Evolutionary conservation across 2,797 vertebrate genomes (phyloP), one percentile per base, ranked within the genome.

Genomic region (Anomalospiza imberbis): DNA sequence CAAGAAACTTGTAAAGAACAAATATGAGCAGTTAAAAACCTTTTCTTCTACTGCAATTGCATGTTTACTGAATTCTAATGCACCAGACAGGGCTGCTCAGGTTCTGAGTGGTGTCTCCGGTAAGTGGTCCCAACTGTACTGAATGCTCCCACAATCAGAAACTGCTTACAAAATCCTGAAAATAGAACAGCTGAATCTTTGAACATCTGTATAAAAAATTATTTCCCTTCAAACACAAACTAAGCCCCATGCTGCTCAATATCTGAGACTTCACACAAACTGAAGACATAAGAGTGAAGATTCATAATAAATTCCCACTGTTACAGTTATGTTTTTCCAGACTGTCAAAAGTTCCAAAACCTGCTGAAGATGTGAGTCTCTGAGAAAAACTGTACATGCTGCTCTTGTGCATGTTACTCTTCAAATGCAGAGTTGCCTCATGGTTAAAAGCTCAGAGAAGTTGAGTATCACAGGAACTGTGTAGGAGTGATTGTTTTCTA

Each of bases 361-460:
- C 31, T 51, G 14, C 34, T 48, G 58, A 78, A 83, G 71, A 80
- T 36, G 36, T 48, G 32, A 94, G 72, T 29, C 17, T 44, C 66
- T 53, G 58, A 78, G 53, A 85, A 89, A 92, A 92, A 83, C 2
- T 70, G 53, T 61, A 70, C 61, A 48, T 20, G 47, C 68, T 89
- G 74, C 44, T 95, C 78, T 50, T 72, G 68, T 60, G 51, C 44
- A 17, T 24, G 31, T 26, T 70, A 67, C 38, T 83, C 32, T 84
- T 68, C 20, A 93, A 65, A 89, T 58, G 65, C 54, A 88, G 14
- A 89, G 58, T 4, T 91, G 75, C 22, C 22, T 96, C 58, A 21
- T 7, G 7, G 75, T 58, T 83, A 92, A 93, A 89, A 89, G 66
- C 82, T 81, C 76, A 68, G 70, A 92, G 82, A 91, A 89, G 63